phyloP scores from a whole-genome alignment of 1,140 invertebrate genomes.

The Reticulitermes speratus region DNA sequence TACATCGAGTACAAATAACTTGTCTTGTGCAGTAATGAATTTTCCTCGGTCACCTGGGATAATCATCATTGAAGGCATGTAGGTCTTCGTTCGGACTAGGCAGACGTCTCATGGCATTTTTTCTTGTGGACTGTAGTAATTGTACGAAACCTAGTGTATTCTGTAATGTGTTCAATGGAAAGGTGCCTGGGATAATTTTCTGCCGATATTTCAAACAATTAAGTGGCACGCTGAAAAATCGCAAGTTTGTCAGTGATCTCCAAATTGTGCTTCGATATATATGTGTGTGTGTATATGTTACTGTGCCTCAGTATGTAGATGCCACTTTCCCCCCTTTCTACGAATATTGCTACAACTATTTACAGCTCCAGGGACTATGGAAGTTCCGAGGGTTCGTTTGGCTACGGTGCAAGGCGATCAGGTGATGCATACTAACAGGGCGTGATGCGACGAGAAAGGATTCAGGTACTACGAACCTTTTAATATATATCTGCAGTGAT shows the following conservation, averaged over 20 bases:
- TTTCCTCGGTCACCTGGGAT: conserved; percentile 7
- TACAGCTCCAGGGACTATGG: conserved; percentile 36
- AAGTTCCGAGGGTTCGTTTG: conserved; percentile 31
- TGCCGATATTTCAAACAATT: not conserved
- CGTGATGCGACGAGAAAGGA: conserved; percentile 21
- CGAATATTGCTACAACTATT: conserved; percentile 29
- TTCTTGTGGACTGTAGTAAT: conserved; percentile 8
- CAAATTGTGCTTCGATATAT: conserved; percentile 10
- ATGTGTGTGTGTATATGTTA: not conserved
- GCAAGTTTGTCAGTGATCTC: not conserved
- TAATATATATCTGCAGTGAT: conserved; percentile 11
- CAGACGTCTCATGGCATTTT: conserved; percentile 15
- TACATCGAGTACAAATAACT: too few relatives aligned
- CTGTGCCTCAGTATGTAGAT: conserved; percentile 6
- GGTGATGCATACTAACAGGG: conserved; percentile 33
- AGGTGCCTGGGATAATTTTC: not conserved
- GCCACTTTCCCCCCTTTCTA: not conserved
- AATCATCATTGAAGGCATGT: not conserved
- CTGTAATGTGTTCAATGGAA: not conserved
- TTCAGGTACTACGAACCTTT: conserved; percentile 31
- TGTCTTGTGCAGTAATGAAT: not conserved
- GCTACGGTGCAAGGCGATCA: conserved; percentile 32
- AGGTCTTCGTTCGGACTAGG: conserved; percentile 2
- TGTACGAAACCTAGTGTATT: not conserved
- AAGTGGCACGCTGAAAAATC: not conserved